These are phyloP conservation scores for Arctocebus calabarensis DNA, from an alignment of 2,797 vertebrate genomes.

Conservation along the genomic window DNA sequence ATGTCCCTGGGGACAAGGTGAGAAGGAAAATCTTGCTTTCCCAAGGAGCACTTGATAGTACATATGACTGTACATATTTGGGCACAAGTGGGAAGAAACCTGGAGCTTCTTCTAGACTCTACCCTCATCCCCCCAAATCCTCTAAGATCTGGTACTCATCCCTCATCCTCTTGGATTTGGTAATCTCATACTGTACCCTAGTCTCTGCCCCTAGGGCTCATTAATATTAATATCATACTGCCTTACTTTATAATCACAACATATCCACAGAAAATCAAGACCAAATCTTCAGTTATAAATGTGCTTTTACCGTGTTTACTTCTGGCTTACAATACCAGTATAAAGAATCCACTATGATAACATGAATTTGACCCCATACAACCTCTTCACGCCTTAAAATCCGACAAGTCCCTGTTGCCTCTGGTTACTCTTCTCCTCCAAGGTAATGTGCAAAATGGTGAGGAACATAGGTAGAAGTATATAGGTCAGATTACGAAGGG, in stretches of 20 bases:
- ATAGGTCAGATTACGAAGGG: not conserved
- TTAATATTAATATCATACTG: not conserved
- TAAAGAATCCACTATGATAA: not conserved
- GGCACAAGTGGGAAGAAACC: not conserved
- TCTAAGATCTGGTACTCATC: not conserved
- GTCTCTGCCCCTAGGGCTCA: not conserved
- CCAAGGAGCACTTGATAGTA: not conserved
- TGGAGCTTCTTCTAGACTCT: constrained; percentile 5
- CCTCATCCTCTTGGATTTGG: not conserved
- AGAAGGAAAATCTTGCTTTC: not conserved
- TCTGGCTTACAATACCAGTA: not conserved
- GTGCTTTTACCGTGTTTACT: constrained; percentile 52
- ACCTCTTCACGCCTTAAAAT: constrained; percentile 19
- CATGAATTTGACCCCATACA: not conserved
- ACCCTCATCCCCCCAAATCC: not conserved
- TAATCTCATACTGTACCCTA: not conserved
- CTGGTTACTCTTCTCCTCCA: not conserved
- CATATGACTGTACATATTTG: not conserved
- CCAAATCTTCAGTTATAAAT: constrained; percentile 56
- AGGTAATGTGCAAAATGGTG: not conserved
- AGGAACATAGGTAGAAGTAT: not conserved
- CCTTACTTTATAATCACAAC: constrained; percentile 50
- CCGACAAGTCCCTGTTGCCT: not conserved
- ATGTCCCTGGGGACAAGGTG: not conserved
- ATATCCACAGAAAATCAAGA: constrained; percentile 55